Conservation (phyloP, 2,113 vertebrate genomes). For the Pipa parva region DNA sequence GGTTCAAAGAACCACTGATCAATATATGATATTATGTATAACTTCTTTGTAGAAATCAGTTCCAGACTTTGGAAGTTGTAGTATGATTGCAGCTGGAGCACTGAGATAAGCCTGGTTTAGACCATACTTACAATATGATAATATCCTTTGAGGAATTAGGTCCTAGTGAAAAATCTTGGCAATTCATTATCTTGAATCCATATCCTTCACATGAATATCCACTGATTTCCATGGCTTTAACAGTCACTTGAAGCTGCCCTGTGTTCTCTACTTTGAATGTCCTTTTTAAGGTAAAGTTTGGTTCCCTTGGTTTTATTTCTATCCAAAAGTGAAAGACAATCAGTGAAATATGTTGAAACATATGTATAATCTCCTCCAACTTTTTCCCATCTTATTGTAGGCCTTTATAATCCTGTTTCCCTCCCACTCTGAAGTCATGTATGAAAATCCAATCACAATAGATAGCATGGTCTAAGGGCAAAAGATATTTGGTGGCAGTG, state of each 20-base stretch:
- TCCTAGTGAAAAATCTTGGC: conserved; percentile 89
- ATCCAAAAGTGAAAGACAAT: conserved; percentile 38
- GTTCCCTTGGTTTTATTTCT: conserved; percentile 86
- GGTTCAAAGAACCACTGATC: too few relatives aligned
- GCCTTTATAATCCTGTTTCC: too few relatives aligned
- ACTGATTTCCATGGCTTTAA: conserved; percentile 86
- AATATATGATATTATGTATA: too few relatives aligned
- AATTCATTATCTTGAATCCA: conserved; percentile 96
- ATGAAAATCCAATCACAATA: too few relatives aligned
- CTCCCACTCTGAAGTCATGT: too few relatives aligned
- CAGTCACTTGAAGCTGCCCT: conserved; percentile 81
- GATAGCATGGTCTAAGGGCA: too few relatives aligned
- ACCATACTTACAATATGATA: conserved; percentile 83
- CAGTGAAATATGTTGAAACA: neutral
- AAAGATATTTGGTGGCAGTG: too few relatives aligned
- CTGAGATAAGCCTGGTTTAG: neutral
- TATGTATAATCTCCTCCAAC: too few relatives aligned
- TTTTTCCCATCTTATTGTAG: too few relatives aligned
- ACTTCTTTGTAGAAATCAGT: too few relatives aligned
- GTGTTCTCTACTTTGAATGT: conserved; percentile 93
- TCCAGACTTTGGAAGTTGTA: too few relatives aligned
- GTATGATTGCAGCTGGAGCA: neutral
- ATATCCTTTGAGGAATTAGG: conserved; percentile 93
- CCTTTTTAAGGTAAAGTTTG: conserved; percentile 88
- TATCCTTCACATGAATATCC: conserved; percentile 90